These are phyloP conservation scores for Paragorgia papillata DNA, from an alignment of 92 coral and sea anemone genomes.

Conservation along the genomic window DNA sequence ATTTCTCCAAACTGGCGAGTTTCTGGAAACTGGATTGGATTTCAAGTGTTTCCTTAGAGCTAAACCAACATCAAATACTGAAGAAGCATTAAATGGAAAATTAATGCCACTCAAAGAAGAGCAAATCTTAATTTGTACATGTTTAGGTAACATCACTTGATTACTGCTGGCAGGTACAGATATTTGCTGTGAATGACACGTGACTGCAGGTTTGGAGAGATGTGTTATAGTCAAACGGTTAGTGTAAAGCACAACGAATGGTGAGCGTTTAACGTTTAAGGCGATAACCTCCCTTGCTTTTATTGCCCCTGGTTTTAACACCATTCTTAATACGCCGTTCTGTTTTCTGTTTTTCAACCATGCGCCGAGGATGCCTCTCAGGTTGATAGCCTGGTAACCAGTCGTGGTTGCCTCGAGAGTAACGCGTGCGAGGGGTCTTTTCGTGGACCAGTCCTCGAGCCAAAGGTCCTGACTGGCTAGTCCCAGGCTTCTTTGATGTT, in stretches of 20 bases:
- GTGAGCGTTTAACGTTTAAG: not conserved
- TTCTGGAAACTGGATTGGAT: slow-evolving; percentile 8
- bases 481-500: not conserved
- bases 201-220: too few relatives aligned
- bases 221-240: not conserved
- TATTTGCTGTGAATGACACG: not conserved
- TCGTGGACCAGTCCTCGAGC: not conserved
- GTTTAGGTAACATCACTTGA: too few relatives aligned
- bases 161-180: not conserved
- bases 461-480: not conserved
- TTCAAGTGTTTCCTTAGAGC: slow-evolving; percentile 8
- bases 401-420: not conserved
- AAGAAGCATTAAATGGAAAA: slow-evolving; percentile 17
- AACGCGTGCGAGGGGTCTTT: slow-evolving; percentile 24
- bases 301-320: not conserved
- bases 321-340: not conserved
- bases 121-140: not conserved
- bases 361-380: not conserved
- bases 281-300: not conserved
- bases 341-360: not conserved
- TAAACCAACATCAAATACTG: slow-evolving; percentile 2
- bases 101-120: not conserved
- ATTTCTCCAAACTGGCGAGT: slow-evolving; percentile 11
- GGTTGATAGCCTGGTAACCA: slow-evolving; percentile 16
- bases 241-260: not conserved